Evolutionary conservation across 2,797 vertebrate species (phyloP).

Genomic region (Zalophus californianus): DNA sequence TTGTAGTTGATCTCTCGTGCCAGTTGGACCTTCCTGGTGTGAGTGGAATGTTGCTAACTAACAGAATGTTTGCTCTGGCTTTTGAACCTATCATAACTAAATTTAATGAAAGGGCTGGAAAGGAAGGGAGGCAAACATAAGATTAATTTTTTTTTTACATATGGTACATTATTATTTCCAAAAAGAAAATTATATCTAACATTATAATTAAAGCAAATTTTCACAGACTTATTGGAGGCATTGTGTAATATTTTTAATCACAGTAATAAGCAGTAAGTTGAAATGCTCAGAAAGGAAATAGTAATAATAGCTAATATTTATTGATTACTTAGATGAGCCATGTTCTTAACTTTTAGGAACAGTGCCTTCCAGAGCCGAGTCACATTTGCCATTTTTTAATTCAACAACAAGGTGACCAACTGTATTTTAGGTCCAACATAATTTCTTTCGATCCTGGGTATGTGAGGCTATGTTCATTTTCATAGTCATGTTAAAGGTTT

Average conservation of each 20-base stretch:
- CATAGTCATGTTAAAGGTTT: neutral
- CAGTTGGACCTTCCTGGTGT: neutral
- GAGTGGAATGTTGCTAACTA: neutral
- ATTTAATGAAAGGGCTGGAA: slow-evolving; percentile 33
- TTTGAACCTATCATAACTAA: slow-evolving; percentile 11
- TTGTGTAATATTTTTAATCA: slow-evolving; percentile 38
- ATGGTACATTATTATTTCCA: slow-evolving; percentile 24
- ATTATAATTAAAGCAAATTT: slow-evolving; percentile 34
- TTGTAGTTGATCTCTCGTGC: neutral
- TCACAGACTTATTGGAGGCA: neutral
- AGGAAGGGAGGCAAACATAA: neutral
- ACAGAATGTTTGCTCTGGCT: slow-evolving; percentile 4
- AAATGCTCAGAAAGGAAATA: slow-evolving; percentile 21
- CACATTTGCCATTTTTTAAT: neutral
- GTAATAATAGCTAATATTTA: neutral
- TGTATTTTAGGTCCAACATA: neutral
- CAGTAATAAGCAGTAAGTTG: neutral
- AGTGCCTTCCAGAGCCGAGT: neutral
- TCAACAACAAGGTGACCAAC: neutral
- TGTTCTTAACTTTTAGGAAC: neutral
- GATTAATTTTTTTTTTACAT: neutral
- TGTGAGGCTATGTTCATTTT: neutral
- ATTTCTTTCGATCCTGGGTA: neutral
- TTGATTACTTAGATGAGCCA: neutral
- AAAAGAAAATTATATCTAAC: slow-evolving; percentile 52